These are phyloP conservation scores for Aspidapion aeneum DNA, from an alignment of 2,888 invertebrate genomes.

Conservation along the genomic window DNA sequence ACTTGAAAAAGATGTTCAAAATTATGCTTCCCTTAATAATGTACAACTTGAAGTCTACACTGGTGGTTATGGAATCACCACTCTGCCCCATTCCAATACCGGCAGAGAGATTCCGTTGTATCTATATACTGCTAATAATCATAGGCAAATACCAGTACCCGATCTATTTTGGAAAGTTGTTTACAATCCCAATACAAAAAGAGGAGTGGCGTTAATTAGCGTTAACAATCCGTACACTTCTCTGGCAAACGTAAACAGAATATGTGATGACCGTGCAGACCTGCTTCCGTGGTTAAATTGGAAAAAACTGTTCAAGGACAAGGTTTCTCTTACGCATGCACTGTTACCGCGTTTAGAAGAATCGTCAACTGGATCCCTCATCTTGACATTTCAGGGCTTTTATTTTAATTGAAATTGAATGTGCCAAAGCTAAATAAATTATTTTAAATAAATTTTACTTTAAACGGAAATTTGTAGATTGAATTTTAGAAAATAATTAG, in stretches of 20 bases:
- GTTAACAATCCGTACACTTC: constrained; percentile 58
- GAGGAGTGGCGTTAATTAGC: constrained; percentile 58
- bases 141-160: constrained; percentile 53
- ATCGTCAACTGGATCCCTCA: constrained; percentile 54
- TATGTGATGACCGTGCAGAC: constrained; percentile 50
- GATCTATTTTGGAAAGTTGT: constrained; percentile 58
- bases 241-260: constrained; percentile 26
- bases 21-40: constrained; percentile 43
- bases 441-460: too few relatives aligned
- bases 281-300: constrained; percentile 59
- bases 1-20: constrained; percentile 50
- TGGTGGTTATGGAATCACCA: constrained; percentile 55
- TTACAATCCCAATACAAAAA: constrained; percentile 50
- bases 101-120: constrained; percentile 34
- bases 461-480: too few relatives aligned
- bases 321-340: too few relatives aligned
- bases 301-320: constrained; percentile 52
- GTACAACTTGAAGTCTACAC: constrained; percentile 49
- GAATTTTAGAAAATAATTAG: too few relatives aligned
- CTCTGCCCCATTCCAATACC: constrained; percentile 51
- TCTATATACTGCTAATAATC: constrained; percentile 33
- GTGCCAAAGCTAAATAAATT: too few relatives aligned
- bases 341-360: constrained; percentile 54
- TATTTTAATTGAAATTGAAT: too few relatives aligned
- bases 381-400: constrained; percentile 45